Percentiles rank a stretch among this genome's conserved stretches.
Conservation (phyloP, 2,113 vertebrate genomes). For the Pontoporia blainvillei region DNA sequence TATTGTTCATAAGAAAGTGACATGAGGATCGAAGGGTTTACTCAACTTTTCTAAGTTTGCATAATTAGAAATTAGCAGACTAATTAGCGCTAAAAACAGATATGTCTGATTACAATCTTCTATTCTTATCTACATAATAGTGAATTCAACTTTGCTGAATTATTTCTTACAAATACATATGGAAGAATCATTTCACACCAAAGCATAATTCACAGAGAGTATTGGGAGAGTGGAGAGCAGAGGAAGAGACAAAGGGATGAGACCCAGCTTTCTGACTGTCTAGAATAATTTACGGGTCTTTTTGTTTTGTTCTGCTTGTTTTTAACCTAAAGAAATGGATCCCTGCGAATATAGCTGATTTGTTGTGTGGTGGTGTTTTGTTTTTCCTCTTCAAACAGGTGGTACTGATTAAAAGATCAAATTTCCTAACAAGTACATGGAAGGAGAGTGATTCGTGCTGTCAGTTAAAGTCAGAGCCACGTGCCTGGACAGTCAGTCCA, state of each 20-base stretch:
- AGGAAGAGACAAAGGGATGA: background rate
- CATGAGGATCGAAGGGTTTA: background rate
- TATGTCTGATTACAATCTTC: background rate
- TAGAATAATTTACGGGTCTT: background rate
- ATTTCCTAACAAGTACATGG: background rate
- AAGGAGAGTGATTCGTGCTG: background rate
- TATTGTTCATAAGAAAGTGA: background rate
- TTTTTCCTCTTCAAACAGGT: background rate
- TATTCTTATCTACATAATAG: background rate
- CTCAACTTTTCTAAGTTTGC: background rate
- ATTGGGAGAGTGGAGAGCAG: background rate
- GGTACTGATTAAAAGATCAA: background rate
- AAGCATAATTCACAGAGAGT: background rate
- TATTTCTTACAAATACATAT: background rate
- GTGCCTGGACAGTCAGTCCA: background rate
- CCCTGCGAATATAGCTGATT: background rate
- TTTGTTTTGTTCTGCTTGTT: background rate
- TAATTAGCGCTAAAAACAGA: background rate
- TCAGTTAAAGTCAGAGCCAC: background rate
- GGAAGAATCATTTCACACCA: background rate
- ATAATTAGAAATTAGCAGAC: background rate
- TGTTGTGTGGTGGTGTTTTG: background rate
- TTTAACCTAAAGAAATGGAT: background rate
- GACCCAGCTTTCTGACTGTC: background rate
- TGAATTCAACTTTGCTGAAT: background rate